Percentiles rank a stretch among this genome's conserved stretches.
Conservation (phyloP, 1,140 invertebrate species). For the Wiebesia pumilae region DNA sequence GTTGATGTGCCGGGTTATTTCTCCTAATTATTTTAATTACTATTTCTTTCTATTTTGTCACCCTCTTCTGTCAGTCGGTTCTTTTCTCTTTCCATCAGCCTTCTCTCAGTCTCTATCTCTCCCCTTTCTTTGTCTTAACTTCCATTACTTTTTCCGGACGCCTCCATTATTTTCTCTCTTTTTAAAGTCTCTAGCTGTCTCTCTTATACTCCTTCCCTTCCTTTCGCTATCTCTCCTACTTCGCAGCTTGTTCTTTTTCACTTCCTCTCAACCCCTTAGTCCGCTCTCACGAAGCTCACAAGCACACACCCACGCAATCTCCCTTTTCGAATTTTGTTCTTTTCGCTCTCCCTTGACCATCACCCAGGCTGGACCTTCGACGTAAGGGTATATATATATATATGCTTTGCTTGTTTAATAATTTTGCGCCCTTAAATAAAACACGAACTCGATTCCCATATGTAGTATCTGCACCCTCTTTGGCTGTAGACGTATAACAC, state of each 20-base stretch:
- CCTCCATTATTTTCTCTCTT: slow-evolving; percentile 13
- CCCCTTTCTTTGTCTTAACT: slow-evolving; percentile 2
- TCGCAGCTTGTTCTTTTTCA: not conserved
- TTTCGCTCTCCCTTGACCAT: slow-evolving; percentile 25
- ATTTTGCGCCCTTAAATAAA: slow-evolving; percentile 40
- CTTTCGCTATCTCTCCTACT: not conserved
- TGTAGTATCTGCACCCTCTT: not conserved
- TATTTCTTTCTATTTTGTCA: slow-evolving; percentile 15
- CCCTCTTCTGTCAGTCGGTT: too few relatives aligned
- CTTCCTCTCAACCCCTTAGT: not conserved
- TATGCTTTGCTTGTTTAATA: slow-evolving; percentile 37
- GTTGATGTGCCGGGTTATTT: not conserved
- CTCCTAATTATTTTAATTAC: slow-evolving; percentile 15
- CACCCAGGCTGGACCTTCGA: not conserved
- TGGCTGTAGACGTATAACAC: not conserved
- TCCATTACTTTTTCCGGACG: slow-evolving; percentile 11
- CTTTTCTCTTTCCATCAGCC: not conserved
- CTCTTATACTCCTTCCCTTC: not conserved
- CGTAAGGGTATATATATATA: not conserved
- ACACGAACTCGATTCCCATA: slow-evolving; percentile 7
- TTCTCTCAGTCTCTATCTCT: not conserved
- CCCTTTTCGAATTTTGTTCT: not conserved
- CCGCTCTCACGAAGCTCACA: not conserved
- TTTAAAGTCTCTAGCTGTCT: not conserved
- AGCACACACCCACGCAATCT: not conserved